Percentiles rank a stretch among this genome's conserved stretches.
phyloP scores from a whole-genome alignment of 2,888 invertebrate genomes.

The Noctua comes region DNA sequence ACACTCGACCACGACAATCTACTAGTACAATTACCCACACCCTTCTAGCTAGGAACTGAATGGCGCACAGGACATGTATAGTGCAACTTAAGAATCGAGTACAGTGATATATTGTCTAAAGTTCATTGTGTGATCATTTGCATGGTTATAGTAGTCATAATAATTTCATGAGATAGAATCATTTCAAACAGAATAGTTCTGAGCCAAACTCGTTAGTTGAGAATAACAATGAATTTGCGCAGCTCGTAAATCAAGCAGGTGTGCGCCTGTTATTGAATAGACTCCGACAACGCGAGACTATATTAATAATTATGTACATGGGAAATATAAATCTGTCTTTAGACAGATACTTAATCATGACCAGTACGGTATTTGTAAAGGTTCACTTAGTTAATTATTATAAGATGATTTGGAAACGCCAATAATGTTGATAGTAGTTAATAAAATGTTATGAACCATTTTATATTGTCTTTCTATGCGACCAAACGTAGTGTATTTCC shows the following conservation, averaged over 20 bases:
- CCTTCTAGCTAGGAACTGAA: conserved; percentile 63
- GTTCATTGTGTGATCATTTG: conserved; percentile 4
- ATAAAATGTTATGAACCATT: conserved; percentile 29
- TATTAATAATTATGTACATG: conserved; percentile 77
- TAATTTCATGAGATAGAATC: conserved; percentile 39
- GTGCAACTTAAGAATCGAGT: conserved; percentile 43
- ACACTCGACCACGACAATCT: conserved; percentile 87
- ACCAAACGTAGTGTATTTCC: conserved; percentile 75
- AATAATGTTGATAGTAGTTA: conserved; percentile 6
- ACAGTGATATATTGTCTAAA: conserved; percentile 9
- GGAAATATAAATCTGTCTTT: conserved; percentile 74
- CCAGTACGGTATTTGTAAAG: conserved; percentile 1
- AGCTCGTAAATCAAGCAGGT: conserved; percentile 86
- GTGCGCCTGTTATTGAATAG: conserved; percentile 85
- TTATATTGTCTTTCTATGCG: conserved; percentile 22
- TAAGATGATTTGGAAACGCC: conserved; percentile 6
- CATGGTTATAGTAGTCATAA: conserved; percentile 19
- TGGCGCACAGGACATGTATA: conserved; percentile 53
- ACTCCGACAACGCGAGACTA: conserved; percentile 79
- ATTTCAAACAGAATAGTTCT: conserved; percentile 70
- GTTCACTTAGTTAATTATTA: conserved; percentile 25
- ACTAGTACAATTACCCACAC: conserved; percentile 85
- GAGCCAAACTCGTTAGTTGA: conserved; percentile 80
- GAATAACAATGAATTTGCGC: conserved; percentile 86
- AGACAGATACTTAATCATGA: conserved; percentile 47